Base-by-base conservation (phyloP, 2,888 invertebrate genomes). In the Iphiclides podalirius region DNA sequence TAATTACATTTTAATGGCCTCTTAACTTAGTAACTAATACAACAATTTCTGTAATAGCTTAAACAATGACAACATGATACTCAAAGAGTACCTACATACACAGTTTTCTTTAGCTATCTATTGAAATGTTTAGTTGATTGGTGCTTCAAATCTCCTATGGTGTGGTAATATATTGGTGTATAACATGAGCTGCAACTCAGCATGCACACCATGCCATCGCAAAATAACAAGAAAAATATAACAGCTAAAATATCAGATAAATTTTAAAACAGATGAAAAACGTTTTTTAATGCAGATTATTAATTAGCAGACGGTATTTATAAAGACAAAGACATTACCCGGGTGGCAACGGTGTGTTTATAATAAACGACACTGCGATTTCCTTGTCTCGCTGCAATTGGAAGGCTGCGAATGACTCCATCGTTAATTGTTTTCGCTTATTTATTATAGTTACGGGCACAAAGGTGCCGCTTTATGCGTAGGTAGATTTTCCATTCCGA, bases 301-400 rank as follows among this genome's bases (percentile, higher is more conserved):
- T 45, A 51, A 51, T 31, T 41, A 41, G 31, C 33, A 14, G 13
- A 17, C 40, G 15, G 28, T 36, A 37, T 51, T 41, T 40, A 40
- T 38, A 45, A 52, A 40, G 41, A 53, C 53, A 50, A 47, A 54
- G 52, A 46, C 52, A 52, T 57, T 53, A 58, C 53, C 52, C 34
- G 54, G 46, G 61, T 54, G 47, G 51, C 60, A 63, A 58, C 58
- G 59, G 23, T 38, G n/a, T 59, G 61, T 57, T 59, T 57, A 63
- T 61, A 59, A 54, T 58, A 57, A 60, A 51, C 43, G 39, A 35
- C 47, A 52, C 53, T 23, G 46, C 36, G 17, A 50, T 60, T 64
- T 66, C 64, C 62, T 60, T 58, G 52, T 66, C 56, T 59, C 16
- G 50, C 41, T 23, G 44, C 46, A 48, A 20, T 45, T 52, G 53